Evolutionary conservation across 2,797 vertebrate genomes (phyloP).

Genomic region (Chaenodraco wilsoni): DNA sequence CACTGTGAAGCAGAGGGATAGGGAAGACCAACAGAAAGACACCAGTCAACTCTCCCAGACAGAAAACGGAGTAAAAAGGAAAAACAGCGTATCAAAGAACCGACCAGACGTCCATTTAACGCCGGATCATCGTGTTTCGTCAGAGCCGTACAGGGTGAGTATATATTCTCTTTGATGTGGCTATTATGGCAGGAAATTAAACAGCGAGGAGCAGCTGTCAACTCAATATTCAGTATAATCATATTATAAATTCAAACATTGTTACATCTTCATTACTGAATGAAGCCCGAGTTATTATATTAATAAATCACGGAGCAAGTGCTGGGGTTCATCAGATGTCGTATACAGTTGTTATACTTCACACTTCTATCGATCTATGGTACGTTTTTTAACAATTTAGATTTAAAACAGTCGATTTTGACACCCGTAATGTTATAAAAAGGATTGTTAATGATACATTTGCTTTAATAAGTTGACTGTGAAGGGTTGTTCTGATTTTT

Average conservation of each 20-base stretch:
- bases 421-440: background rate
- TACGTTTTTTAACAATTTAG: slow-evolving; percentile 16
- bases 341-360: background rate
- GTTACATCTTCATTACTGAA: slow-evolving; percentile 30
- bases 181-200: slow-evolving; percentile 56
- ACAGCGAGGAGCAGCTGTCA: slow-evolving; percentile 53
- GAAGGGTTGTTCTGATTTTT: background rate
- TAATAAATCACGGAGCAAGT: slow-evolving; percentile 45
- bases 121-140: slow-evolving; percentile 46
- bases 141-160: slow-evolving; percentile 66
- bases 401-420: slow-evolving; percentile 11
- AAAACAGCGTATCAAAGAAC: slow-evolving; percentile 31
- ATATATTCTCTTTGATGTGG: slow-evolving; percentile 61
- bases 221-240: slow-evolving; percentile 21
- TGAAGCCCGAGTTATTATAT: slow-evolving; percentile 3
- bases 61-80: slow-evolving; percentile 36
- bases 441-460: background rate
- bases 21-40: slow-evolving; percentile 20
- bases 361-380: slow-evolving; percentile 4
- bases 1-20: slow-evolving; percentile 29
- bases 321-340: slow-evolving; percentile 49
- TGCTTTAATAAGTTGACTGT: slow-evolving; percentile 5
- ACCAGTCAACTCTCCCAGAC: slow-evolving; percentile 37
- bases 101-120: slow-evolving; percentile 30
- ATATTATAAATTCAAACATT: slow-evolving; percentile 25